phyloP scores from a whole-genome alignment of 1,140 invertebrate species.

The Drosophila sp. region DNA sequence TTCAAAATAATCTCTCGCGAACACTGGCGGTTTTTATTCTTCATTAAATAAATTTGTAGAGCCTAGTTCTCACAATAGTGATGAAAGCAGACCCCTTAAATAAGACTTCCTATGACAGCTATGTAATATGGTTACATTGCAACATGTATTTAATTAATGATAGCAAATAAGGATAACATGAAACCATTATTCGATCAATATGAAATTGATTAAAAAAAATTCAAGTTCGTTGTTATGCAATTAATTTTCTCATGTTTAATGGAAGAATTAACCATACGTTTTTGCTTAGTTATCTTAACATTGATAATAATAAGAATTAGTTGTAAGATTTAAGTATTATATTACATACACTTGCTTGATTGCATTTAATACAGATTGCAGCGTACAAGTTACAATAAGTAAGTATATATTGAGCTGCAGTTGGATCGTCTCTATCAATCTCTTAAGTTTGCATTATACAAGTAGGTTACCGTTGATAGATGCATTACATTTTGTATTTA shows the following conservation, averaged over 20 bases:
- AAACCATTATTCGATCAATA: background rate
- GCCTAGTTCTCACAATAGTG: too few relatives aligned
- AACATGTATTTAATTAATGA: too few relatives aligned
- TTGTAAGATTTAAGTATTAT: conserved; percentile 40
- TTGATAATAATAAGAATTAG: conserved; percentile 47
- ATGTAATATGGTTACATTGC: too few relatives aligned
- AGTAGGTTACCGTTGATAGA: background rate
- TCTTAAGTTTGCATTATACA: background rate
- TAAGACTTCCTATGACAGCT: too few relatives aligned
- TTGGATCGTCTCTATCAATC: background rate
- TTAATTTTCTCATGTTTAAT: conserved; percentile 53
- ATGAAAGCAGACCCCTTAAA: too few relatives aligned
- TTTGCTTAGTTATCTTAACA: conserved; percentile 58
- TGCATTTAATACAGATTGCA: conserved; percentile 60
- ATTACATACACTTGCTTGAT: conserved; percentile 56
- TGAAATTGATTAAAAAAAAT: background rate
- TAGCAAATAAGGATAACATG: too few relatives aligned
- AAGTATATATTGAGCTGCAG: conserved; percentile 19
- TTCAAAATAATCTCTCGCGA: too few relatives aligned
- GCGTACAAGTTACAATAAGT: conserved; percentile 28
- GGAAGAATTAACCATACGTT: conserved; percentile 65
- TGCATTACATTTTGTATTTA: background rate
- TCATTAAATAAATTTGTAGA: too few relatives aligned
- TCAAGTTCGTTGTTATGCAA: conserved; percentile 1
- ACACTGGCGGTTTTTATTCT: too few relatives aligned